Conservation (phyloP, 2,797 vertebrate genomes). For the Tolypeutes matacus region DNA sequence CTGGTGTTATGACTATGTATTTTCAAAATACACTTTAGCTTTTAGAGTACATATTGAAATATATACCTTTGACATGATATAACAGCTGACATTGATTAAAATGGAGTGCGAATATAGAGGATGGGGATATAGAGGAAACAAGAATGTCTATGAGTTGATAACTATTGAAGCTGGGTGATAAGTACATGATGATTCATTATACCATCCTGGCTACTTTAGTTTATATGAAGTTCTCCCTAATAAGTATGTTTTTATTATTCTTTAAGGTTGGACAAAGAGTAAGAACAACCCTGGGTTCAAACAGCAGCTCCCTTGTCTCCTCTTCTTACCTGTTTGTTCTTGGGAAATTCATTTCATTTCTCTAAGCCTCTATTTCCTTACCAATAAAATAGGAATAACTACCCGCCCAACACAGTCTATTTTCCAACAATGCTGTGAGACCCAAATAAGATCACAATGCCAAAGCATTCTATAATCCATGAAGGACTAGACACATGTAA, state of each 20-base stretch:
- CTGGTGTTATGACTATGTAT: not conserved
- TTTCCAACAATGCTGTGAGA: not conserved
- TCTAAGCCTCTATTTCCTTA: not conserved
- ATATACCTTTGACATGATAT: not conserved
- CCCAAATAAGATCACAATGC: not conserved
- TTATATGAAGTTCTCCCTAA: not conserved
- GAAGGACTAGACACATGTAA: not conserved
- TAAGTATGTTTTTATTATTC: not conserved
- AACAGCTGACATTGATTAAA: constrained; percentile 14
- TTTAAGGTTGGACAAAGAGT: not conserved
- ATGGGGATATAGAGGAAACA: not conserved
- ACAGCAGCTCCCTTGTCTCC: not conserved
- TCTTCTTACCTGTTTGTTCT: not conserved
- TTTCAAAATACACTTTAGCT: constrained; percentile 21
- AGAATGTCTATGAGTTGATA: not conserved
- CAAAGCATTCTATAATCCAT: not conserved
- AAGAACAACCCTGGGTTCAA: not conserved
- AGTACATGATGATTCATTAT: not conserved
- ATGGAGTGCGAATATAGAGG: not conserved
- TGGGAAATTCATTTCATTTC: not conserved
- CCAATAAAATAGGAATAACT: not conserved
- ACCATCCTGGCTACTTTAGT: not conserved
- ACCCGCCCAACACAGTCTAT: not conserved
- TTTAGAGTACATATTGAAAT: not conserved
- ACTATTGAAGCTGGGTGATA: not conserved